These are phyloP conservation scores for Drosophila quadrilineata DNA, from an alignment of 1,140 invertebrate genomes.

Conservation along the genomic window DNA sequence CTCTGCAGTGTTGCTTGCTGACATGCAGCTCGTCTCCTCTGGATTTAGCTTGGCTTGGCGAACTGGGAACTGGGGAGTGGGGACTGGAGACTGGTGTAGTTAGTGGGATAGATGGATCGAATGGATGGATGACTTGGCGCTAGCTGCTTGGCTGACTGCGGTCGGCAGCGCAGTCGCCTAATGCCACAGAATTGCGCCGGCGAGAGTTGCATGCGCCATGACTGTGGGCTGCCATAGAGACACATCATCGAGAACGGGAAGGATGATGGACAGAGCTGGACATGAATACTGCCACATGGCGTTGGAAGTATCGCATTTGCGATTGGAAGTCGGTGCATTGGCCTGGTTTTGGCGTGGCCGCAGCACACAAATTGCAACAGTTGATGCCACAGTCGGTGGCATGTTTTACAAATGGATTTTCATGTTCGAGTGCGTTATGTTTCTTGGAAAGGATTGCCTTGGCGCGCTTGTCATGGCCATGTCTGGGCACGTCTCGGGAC, in stretches of 20 bases:
- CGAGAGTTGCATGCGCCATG: too few species aligned
- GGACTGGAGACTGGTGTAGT: constrained; percentile 36
- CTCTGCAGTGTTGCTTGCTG: constrained; percentile 13
- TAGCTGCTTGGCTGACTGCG: constrained; percentile 67
- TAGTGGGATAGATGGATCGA: constrained; percentile 42
- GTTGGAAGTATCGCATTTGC: background rate
- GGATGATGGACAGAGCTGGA: constrained; percentile 57
- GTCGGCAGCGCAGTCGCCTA: constrained; percentile 46
- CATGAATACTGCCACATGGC: constrained; percentile 2
- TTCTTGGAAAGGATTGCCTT: constrained; percentile 75
- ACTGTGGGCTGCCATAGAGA: constrained; percentile 1
- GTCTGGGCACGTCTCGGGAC: constrained; percentile 43
- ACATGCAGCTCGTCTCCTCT: constrained; percentile 11
- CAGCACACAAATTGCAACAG: constrained; percentile 45
- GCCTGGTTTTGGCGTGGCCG: constrained; percentile 44
- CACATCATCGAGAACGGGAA: constrained; percentile 34
- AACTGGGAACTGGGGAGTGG: constrained; percentile 31
- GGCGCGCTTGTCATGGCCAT: constrained; percentile 69
- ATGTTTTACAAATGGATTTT: constrained; percentile 77
- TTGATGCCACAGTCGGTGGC: constrained; percentile 7
- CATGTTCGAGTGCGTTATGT: constrained; percentile 72
- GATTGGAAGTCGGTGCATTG: constrained; percentile 33
- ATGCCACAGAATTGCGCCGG: too few species aligned
- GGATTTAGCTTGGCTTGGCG: constrained; percentile 44
- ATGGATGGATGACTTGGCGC: constrained; percentile 39